These are phyloP conservation scores for Euleptes europaea DNA, from an alignment of 2,113 vertebrate genomes.

Conservation along the genomic window DNA sequence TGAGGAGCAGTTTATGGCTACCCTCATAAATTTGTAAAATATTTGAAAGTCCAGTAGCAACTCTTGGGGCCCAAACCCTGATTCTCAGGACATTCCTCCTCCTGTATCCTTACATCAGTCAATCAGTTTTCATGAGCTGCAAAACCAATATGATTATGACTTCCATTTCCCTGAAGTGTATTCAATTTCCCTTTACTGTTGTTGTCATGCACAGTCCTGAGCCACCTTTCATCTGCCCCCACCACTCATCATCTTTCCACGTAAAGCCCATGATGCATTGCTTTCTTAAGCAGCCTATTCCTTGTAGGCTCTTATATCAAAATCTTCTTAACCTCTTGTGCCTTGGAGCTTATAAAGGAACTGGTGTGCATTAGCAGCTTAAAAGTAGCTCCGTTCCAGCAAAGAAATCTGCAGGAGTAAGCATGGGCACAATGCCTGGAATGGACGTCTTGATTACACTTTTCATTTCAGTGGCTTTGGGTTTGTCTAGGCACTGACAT, in stretches of 20 bases:
- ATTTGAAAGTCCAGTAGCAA: slow-evolving; percentile 62
- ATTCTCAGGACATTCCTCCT: slow-evolving; percentile 61
- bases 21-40: slow-evolving; percentile 72
- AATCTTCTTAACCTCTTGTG: slow-evolving; percentile 74
- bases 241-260: slow-evolving; percentile 74
- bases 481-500: background rate
- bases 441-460: background rate
- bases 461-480: background rate
- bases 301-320: slow-evolving; percentile 75
- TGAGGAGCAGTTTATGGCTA: slow-evolving; percentile 52
- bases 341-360: slow-evolving; percentile 67
- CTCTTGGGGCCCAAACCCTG: slow-evolving; percentile 62
- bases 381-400: slow-evolving; percentile 51
- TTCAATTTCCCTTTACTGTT: slow-evolving; percentile 73
- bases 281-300: slow-evolving; percentile 71
- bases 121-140: slow-evolving; percentile 71
- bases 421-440: slow-evolving; percentile 44
- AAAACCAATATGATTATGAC: slow-evolving; percentile 71
- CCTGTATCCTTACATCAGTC: slow-evolving; percentile 66
- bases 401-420: slow-evolving; percentile 46
- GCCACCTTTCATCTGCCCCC: slow-evolving; percentile 72
- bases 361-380: slow-evolving; percentile 62
- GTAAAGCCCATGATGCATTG: slow-evolving; percentile 67
- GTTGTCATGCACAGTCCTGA: slow-evolving; percentile 71
- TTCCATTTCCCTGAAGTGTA: slow-evolving; percentile 72